A percentile compares a stretch with the other conserved stretches of the same genome.
These are phyloP conservation scores for Cinara cedri DNA, from an alignment of 2,888 invertebrate species.

Conservation along the genomic window DNA sequence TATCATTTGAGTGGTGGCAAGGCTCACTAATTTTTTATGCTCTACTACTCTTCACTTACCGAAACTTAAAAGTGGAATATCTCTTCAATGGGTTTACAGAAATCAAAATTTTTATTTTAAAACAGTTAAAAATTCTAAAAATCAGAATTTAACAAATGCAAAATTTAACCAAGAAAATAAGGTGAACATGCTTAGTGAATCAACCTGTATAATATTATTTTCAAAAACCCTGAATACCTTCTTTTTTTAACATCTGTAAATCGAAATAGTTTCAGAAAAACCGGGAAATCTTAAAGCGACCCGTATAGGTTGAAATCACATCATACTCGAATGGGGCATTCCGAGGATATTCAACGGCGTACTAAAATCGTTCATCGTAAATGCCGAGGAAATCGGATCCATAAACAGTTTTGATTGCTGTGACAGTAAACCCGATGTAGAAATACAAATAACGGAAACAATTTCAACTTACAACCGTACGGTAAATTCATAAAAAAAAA, in stretches of 20 bases:
- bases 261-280: conserved; percentile 12
- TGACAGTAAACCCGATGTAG: neutral
- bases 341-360: conserved; percentile 28
- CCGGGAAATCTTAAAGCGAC: neutral
- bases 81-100: no score
- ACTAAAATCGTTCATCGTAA: conserved; percentile 32
- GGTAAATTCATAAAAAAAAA: neutral
- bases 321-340: conserved; percentile 26
- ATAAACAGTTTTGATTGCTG: neutral
- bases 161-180: no score
- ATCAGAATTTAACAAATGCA: no score
- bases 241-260: neutral
- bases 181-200: no score
- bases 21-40: no score
- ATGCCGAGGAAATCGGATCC: conserved; percentile 12
- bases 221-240: neutral
- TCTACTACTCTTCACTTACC: no score
- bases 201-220: neutral
- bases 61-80: no score
- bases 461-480: conserved; percentile 13
- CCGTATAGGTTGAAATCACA: neutral
- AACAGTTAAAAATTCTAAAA: no score
- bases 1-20: no score
- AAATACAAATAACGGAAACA: conserved; percentile 11
- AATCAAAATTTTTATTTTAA: no score